These are phyloP conservation scores for Toxotes lorentzi DNA, from an alignment of 2,797 vertebrate species.

Conservation along the genomic window DNA sequence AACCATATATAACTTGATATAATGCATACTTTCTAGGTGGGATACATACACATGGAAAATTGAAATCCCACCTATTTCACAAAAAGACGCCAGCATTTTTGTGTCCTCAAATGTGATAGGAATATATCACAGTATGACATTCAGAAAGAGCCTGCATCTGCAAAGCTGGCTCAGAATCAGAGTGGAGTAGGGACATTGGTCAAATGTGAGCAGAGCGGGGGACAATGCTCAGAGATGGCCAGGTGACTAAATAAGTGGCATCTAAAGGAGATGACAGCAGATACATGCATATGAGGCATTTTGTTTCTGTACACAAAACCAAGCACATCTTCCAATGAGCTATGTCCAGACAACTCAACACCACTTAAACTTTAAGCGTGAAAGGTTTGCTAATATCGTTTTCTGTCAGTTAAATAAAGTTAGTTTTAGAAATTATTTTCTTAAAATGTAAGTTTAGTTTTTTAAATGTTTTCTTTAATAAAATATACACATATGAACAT, in stretches of 20 bases:
- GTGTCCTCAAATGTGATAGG: constrained; percentile 54
- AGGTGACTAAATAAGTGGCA: constrained; percentile 42
- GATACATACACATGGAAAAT: constrained; percentile 53
- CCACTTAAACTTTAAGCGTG: constrained; percentile 22
- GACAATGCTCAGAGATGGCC: constrained; percentile 27
- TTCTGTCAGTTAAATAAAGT: constrained; percentile 71
- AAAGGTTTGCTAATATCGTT: constrained; percentile 49
- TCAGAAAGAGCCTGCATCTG: constrained; percentile 55
- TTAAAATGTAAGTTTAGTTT: constrained; percentile 84
- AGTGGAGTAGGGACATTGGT: constrained; percentile 37
- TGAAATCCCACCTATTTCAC: constrained; percentile 53
- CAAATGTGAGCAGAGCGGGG: constrained; percentile 14
- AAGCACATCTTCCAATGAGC: constrained; percentile 42
- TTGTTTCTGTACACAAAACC: constrained; percentile 55
- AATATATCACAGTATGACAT: constrained; percentile 57
- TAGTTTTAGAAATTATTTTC: constrained; percentile 85
- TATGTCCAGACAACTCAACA: constrained; percentile 42
- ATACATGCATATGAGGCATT: constrained; percentile 48
- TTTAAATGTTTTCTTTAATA: constrained; percentile 62
- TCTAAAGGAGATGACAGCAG: constrained; percentile 56
- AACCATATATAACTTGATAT: constrained; percentile 63
- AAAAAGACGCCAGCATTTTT: constrained; percentile 65
- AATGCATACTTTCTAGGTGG: constrained; percentile 53
- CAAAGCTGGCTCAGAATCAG: constrained; percentile 45
- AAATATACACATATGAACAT: constrained; percentile 79